A percentile compares a stretch with the other conserved stretches of the same genome.
Conservation (phyloP, 2,113 vertebrate genomes). For the Taurulus bubalis region DNA sequence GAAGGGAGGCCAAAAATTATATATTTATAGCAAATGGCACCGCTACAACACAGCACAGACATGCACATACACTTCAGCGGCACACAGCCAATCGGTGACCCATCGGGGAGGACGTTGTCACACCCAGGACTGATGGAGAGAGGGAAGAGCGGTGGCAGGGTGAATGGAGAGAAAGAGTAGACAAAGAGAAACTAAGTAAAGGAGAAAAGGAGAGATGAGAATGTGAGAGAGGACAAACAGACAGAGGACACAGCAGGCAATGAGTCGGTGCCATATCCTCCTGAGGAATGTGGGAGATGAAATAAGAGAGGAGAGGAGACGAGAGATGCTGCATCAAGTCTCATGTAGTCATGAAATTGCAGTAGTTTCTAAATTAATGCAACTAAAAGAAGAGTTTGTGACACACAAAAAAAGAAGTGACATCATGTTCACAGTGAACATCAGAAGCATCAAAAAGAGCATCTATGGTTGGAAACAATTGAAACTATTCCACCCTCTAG, state of each 20-base stretch:
- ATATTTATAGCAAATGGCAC: conserved; percentile 34
- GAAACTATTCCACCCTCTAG: not conserved
- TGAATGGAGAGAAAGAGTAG: not conserved
- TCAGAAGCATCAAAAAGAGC: not conserved
- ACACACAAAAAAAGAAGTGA: not conserved
- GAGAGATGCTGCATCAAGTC: not conserved
- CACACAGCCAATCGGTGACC: conserved; percentile 26
- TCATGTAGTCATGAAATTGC: not conserved
- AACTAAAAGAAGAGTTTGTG: not conserved
- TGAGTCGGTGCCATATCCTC: conserved; percentile 25
- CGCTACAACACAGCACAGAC: conserved; percentile 4
- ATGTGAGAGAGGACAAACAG: conserved; percentile 44
- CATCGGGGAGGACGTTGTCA: conserved; percentile 29
- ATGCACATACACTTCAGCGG: not conserved
- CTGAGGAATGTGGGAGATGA: conserved; percentile 25
- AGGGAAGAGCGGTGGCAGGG: not conserved
- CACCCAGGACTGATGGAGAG: conserved; percentile 18
- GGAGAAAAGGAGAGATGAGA: conserved; percentile 11
- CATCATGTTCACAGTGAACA: not conserved
- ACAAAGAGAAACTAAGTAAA: conserved; percentile 1
- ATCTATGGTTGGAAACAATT: not conserved
- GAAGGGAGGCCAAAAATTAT: conserved; percentile 17
- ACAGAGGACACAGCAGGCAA: conserved; percentile 47
- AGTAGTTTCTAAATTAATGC: not conserved
- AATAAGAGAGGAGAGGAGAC: conserved; percentile 18